phyloP scores from a whole-genome alignment of 1,140 invertebrate genomes.

The Magallana ariakensis region DNA sequence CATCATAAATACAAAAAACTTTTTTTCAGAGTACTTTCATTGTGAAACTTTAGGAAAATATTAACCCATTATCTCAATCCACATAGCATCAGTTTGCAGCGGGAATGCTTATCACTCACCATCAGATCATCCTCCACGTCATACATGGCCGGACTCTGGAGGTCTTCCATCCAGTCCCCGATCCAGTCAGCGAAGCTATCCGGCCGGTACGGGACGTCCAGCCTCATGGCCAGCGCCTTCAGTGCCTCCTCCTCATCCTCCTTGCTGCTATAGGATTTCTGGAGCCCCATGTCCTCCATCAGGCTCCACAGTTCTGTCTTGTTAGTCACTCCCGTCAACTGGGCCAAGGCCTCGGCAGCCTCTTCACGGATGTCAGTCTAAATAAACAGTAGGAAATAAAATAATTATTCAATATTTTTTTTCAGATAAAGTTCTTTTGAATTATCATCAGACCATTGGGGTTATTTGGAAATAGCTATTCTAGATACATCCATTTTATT shows the following conservation, averaged over 20 bases:
- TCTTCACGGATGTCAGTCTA: conserved; percentile 52
- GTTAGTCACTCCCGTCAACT: conserved; percentile 39
- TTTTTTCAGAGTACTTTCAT: no score
- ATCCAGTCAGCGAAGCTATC: conserved; percentile 57
- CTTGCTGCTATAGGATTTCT: conserved; percentile 44
- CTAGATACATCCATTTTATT: no score
- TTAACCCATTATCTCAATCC: no score
- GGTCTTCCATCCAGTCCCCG: conserved; percentile 56
- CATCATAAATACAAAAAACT: no score
- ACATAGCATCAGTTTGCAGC: background rate
- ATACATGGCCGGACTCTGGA: conserved; percentile 19
- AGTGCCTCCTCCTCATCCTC: conserved; percentile 58
- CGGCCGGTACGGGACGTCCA: conserved; percentile 54
- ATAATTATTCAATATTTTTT: no score
- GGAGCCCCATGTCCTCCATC: conserved; percentile 54
- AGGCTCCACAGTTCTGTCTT: conserved; percentile 50
- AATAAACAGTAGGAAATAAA: no score
- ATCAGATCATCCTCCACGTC: conserved; percentile 46
- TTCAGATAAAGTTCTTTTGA: no score
- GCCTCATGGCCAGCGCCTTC: conserved; percentile 53
- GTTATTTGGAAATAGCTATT: no score
- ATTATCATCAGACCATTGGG: no score
- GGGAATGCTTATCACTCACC: conserved; percentile 37
- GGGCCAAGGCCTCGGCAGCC: conserved; percentile 22
- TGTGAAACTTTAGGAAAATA: no score